These are phyloP conservation scores for Drosophila antonietae DNA, from an alignment of 2,888 invertebrate genomes.

Conservation along the genomic window DNA sequence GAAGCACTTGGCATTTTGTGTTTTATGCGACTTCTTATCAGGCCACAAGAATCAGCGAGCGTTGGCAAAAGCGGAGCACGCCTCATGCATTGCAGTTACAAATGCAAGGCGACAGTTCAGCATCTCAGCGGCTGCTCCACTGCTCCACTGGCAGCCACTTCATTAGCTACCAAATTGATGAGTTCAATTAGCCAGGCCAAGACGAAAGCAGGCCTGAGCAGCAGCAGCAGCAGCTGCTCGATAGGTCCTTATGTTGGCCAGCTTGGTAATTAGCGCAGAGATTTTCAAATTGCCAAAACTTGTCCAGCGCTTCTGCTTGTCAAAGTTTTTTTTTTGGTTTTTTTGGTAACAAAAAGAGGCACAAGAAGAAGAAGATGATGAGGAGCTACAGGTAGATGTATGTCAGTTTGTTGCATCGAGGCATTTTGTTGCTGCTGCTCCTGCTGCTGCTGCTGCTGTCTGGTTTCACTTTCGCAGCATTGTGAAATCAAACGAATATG, in stretches of 20 bases:
- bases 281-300: slow-evolving; percentile 83
- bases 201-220: slow-evolving; percentile 28
- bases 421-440: slow-evolving; percentile 35
- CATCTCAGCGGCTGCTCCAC: slow-evolving; percentile 6
- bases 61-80: slow-evolving; percentile 31
- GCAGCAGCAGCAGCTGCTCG: slow-evolving; percentile 20
- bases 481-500: slow-evolving; percentile 79
- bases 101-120: slow-evolving; percentile 71
- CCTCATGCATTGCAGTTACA: slow-evolving; percentile 66
- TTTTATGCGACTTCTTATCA: slow-evolving; percentile 67
- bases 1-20: slow-evolving; percentile 68
- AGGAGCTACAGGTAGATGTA: slow-evolving; percentile 34
- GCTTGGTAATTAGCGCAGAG: slow-evolving; percentile 78
- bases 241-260: slow-evolving; percentile 1
- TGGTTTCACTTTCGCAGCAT: slow-evolving; percentile 76
- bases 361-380: background rate
- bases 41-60: slow-evolving; percentile 43
- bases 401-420: slow-evolving; percentile 45
- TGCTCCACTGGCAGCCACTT: slow-evolving; percentile 58
- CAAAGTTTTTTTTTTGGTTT: slow-evolving; percentile 24
- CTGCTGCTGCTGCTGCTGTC: slow-evolving; percentile 10
- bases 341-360: slow-evolving; percentile 5
- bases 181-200: slow-evolving; percentile 80
- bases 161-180: slow-evolving; percentile 82
- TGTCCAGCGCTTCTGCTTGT: slow-evolving; percentile 65